phyloP scores from a whole-genome alignment of 2,113 vertebrate species.

The Ptychochromis oligacanthus region DNA sequence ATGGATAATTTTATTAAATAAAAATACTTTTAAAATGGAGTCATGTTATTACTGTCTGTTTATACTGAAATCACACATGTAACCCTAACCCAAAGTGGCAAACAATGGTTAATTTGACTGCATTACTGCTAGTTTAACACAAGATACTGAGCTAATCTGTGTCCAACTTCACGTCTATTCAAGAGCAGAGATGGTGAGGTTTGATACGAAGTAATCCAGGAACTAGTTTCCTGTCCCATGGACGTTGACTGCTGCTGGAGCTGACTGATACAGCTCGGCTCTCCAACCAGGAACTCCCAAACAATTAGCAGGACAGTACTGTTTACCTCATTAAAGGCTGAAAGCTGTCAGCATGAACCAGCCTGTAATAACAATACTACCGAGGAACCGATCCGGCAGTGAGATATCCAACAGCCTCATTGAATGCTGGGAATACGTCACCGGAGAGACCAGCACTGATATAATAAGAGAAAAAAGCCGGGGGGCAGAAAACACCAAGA shows the following conservation, averaged over 20 bases:
- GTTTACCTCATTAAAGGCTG: slow-evolving; percentile 58
- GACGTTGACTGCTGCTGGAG: slow-evolving; percentile 63
- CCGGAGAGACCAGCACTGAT: neutral
- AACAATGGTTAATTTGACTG: neutral
- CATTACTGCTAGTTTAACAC: neutral
- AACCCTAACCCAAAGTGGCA: neutral
- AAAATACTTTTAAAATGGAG: neutral
- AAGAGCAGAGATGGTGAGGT: slow-evolving; percentile 21
- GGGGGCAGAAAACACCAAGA: slow-evolving; percentile 10
- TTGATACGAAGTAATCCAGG: slow-evolving; percentile 68
- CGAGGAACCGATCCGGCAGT: slow-evolving; percentile 22
- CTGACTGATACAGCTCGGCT: slow-evolving; percentile 60
- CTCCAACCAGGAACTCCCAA: slow-evolving; percentile 63
- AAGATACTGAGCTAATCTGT: neutral
- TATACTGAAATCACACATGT: neutral
- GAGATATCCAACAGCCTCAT: neutral
- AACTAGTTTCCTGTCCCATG: slow-evolving; percentile 61
- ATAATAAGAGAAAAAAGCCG: slow-evolving; percentile 16
- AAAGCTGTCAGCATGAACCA: neutral
- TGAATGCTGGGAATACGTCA: slow-evolving; percentile 6
- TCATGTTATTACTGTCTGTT: neutral
- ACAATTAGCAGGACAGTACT: slow-evolving; percentile 65
- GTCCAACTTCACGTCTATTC: slow-evolving; percentile 7
- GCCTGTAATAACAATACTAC: slow-evolving; percentile 40
- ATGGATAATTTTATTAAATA: neutral